Evolutionary conservation across 2,113 vertebrate species (phyloP), one percentile per base, ranked within the genome.

Genomic region (Piprites chloris): DNA sequence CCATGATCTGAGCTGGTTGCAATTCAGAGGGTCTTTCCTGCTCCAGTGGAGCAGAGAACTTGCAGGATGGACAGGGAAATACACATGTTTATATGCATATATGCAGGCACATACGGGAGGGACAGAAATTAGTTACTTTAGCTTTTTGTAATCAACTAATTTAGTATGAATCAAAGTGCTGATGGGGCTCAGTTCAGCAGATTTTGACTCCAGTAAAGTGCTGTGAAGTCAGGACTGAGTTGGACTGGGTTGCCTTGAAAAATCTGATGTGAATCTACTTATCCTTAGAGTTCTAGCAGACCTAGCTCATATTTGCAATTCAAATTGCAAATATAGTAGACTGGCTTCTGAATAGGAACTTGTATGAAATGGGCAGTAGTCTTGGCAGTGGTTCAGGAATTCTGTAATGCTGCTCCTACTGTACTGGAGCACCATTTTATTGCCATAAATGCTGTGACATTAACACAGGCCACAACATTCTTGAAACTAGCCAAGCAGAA

Each of bases 361-460:
- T 94, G 44, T 92, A 66, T 96, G 87, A 95, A 95, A 89, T 74
- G 83, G 79, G 58, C 56, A 67, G 58, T 76, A 12, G 42, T 62
- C 69, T 89, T 96, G 94, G 90, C 80, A 3, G n/a, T 85, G 50
- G 39, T 63, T 93, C 95, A 94, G 93, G 85, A 91, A 94, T 89
- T 85, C 63, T 85, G 63, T 95, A 89, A 79, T 61, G 83, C 52
- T 62, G 65, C 55, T 93, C 21, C 61, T 89, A n/a, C 83, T 95
- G 68, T 95, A 92, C 83, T 95, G 50, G 83, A 94, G 21, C 72
- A 87, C 76, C 56, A 66, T 86, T 95, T 96, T 76, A 90, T 79
- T 84, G 41, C 69, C 73, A 12, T 87, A 90, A 78, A 63, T 85
- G 28, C 53, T 83, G 39, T 93, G 85, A 65, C 67, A 85, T 85